Base-by-base conservation (phyloP, 92 coral and sea anemone genomes). In the Phenganax stokvisi region DNA sequence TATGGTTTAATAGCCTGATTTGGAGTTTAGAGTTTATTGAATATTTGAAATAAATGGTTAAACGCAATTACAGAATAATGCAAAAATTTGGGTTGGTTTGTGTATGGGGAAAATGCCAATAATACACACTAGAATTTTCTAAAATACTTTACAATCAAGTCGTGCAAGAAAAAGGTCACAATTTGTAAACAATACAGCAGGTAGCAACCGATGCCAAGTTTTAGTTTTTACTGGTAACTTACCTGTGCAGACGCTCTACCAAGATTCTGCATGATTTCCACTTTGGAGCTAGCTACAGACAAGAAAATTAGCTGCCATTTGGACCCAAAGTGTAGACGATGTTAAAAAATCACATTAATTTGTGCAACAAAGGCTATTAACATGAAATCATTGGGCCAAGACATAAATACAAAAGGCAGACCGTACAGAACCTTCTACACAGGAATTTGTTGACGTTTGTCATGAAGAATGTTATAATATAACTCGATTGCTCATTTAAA, bases 291-390 rank as follows among this genome's bases (percentile, higher is more conserved):
- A 66, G 72, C 72, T 47, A 66, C 25, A 30, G 7, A 29, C 72
- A 66, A 66, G 0, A 13, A 51, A 9, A 27, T 1, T 9, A 20
- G 47, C 47, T 51, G 15, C 8, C 72, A 66, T 66, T 27, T 29
- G 72, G 51, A 0, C 15, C 0, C 47, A 20, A 66, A 66, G 25
- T 66, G 15, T 51, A 25, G 16, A 20, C 31, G 31, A 66, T 20
- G 28, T 66, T 29, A 51, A 6, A 61, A 28, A 8, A 17, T 25
- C 72, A 66, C 13, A 66, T 27, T 7, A 51, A 12, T 25, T 25
- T 9, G 27, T 64, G 10, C 8, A 25, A 66, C 72, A 66, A 66
- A 66, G 72, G 51, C 72, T 66, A 66, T 66, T 66, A 66, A 27
- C 72, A 27, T 15, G 72, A 37, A 51, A 66, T 66, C 72, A 66